Percentiles rank a stretch among this genome's conserved stretches.
Evolutionary conservation across 1,140 invertebrate genomes (phyloP).

Genomic region (Bilobella aurantiaca): DNA sequence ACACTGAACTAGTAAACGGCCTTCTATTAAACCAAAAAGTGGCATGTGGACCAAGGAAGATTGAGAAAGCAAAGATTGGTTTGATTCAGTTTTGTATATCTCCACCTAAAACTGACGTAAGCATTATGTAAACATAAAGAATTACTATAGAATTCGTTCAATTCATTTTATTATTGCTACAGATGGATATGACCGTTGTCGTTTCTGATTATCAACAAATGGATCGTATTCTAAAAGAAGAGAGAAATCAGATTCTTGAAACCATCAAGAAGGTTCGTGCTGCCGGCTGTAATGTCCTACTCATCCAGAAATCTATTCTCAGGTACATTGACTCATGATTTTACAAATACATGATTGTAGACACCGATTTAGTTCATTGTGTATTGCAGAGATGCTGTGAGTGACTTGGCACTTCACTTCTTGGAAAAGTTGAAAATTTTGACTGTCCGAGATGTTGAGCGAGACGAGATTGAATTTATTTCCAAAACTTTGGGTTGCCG

Average conservation of each 20-base stretch:
- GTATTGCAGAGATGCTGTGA: conserved; percentile 72
- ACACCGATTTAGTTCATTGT: conserved; percentile 24
- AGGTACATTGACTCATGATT: conserved; percentile 47
- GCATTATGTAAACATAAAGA: conserved; percentile 36
- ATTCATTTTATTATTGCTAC: conserved; percentile 35
- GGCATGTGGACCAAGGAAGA: conserved; percentile 76
- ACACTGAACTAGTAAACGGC: conserved; percentile 91
- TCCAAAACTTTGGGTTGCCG: conserved; percentile 90
- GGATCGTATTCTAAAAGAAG: conserved; percentile 97
- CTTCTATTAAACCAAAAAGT: conserved; percentile 85
- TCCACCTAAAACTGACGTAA: conserved; percentile 96
- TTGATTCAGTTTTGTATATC: conserved; percentile 99
- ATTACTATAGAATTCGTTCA: neutral
- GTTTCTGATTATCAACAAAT: conserved; percentile 98
- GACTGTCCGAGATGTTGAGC: conserved; percentile 95
- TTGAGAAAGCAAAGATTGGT: conserved; percentile 98
- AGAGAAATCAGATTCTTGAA: conserved; percentile 94
- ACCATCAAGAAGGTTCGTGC: conserved; percentile 99
- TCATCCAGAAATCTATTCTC: conserved; percentile 98
- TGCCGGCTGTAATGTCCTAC: conserved; percentile 90
- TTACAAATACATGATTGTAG: neutral
- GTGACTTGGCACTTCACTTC: conserved; percentile 94
- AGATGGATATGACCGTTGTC: conserved; percentile 98
- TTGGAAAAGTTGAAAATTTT: conserved; percentile 98
- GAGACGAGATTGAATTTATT: conserved; percentile 95